Conservation (phyloP, 2,888 invertebrate genomes). For the Alentia gelatinosa region DNA sequence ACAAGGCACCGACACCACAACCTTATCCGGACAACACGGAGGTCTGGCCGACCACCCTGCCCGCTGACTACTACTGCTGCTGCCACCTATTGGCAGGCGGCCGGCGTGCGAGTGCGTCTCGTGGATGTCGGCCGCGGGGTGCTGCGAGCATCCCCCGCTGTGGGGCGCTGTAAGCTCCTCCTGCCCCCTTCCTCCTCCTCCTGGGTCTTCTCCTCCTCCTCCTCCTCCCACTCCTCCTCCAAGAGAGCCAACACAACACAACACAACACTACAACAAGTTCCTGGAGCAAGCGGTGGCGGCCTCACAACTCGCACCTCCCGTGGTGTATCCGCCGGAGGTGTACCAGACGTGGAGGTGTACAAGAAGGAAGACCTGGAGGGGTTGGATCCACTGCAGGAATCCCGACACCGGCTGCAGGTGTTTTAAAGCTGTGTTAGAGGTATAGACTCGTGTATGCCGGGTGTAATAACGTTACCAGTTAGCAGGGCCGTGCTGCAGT, state of each 20-base stretch:
- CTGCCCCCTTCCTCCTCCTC: not conserved
- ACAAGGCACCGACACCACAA: too few species aligned
- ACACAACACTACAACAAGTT: too few species aligned
- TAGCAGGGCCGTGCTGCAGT: not conserved
- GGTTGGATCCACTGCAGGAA: not conserved
- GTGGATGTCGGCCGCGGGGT: not conserved
- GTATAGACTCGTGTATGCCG: not conserved
- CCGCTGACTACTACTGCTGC: too few species aligned
- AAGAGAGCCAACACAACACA: too few species aligned
- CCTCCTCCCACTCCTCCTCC: not conserved
- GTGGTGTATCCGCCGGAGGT: not conserved
- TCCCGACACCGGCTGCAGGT: not conserved
- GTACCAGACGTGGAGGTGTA: not conserved
- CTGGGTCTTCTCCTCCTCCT: not conserved
- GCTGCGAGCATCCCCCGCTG: not conserved
- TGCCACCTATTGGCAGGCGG: conserved; percentile 1
- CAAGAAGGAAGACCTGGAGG: not conserved
- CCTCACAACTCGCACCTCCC: not conserved
- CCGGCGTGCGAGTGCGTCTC: too few species aligned
- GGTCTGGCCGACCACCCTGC: too few species aligned
- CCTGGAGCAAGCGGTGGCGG: not conserved
- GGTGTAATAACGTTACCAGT: not conserved
- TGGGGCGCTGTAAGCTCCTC: not conserved
- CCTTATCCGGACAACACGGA: too few species aligned
- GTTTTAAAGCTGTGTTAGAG: not conserved